Evolutionary conservation across 2,888 invertebrate genomes (phyloP), one percentile per base, ranked within the genome.

Genomic region (Ernsta delagoae): DNA sequence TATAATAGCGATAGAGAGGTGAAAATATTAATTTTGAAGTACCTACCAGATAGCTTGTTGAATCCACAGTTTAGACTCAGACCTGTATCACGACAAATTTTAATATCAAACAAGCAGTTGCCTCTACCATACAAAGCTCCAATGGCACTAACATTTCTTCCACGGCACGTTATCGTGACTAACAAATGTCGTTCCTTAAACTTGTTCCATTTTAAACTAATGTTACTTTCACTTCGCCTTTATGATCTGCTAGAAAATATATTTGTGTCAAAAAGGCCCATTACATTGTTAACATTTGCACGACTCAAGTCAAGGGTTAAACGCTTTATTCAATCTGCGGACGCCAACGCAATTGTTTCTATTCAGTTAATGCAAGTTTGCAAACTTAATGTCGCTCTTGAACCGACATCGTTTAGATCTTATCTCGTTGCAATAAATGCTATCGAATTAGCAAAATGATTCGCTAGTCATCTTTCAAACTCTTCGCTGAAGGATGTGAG

Each of bases 301-400:
- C 68, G 63, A 69, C 68, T 70, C 16, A 76, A 83, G 83, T 82
- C 87, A 84, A 81, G 81, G 83, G 85, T 89, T 87, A 89, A 89
- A 87, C 82, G 82, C 77, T 85, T 88, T 84, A 90, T 90, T 88
- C 85, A 90, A 90, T 91, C 83, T 88, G 86, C 85, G 81, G 79
- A 84, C 87, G 80, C 86, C 86, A 79, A 84, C 85, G 83, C 88
- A 86, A 87, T 89, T 87, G 88, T 86, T 85, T 85, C 85, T 83
- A 83, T 83, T 85, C 80, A 75, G 75, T 83, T 82, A 83, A 80
- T 76, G 74, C 76, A 75, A 74, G 61, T 74, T 72, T 63, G 73
- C 79, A 77, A 74, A 73, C 68, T 72, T 75, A 53, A 62, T 56
- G 64, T 59, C 65, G 63, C 72, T 71, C 72, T 71, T 65, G 45